Evolutionary conservation across 2,113 vertebrate species (phyloP).

Genomic region (Atherinomorus stipes): DNA sequence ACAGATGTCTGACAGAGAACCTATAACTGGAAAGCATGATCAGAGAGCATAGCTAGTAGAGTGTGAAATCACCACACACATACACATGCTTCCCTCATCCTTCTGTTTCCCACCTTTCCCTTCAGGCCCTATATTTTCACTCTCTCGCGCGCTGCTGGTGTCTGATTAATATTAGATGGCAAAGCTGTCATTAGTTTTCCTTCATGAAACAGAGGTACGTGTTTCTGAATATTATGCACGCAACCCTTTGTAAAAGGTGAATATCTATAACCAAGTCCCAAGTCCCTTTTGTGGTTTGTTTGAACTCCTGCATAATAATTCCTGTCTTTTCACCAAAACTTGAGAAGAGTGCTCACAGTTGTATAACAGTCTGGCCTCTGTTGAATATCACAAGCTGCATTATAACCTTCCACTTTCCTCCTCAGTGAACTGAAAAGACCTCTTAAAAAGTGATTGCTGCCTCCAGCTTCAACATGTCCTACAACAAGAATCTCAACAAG

Average conservation of each 20-base stretch:
- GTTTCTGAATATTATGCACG: conserved; percentile 30
- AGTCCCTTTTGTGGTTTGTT: not conserved
- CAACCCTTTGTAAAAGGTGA: conserved; percentile 2
- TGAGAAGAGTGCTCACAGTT: conserved; percentile 2
- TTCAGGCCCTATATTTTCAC: conserved; percentile 27
- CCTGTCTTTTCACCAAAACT: conserved; percentile 7
- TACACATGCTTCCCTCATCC: not conserved
- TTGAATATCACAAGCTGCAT: conserved; percentile 20
- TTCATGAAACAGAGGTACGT: conserved; percentile 7
- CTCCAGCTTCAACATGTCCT: conserved; percentile 15
- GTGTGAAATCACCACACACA: conserved; percentile 36
- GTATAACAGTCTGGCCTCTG: conserved; percentile 5
- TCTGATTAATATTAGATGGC: conserved; percentile 67
- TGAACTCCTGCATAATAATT: conserved; percentile 9
- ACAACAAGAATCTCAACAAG: conserved; percentile 26
- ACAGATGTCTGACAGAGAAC: conserved; percentile 58
- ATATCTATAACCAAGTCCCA: conserved; percentile 5
- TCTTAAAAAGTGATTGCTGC: conserved; percentile 11
- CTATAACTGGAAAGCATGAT: conserved; percentile 47
- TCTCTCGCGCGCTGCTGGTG: conserved; percentile 66
- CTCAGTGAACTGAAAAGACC: not conserved
- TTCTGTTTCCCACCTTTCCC: not conserved
- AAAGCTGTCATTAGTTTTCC: conserved; percentile 30
- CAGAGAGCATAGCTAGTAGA: conserved; percentile 35
- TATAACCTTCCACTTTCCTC: conserved; percentile 15